Evolutionary conservation across 37 sponge, comb jelly and placozoan species (phyloP).

Genomic region (Mnemiopsis leidyi): DNA sequence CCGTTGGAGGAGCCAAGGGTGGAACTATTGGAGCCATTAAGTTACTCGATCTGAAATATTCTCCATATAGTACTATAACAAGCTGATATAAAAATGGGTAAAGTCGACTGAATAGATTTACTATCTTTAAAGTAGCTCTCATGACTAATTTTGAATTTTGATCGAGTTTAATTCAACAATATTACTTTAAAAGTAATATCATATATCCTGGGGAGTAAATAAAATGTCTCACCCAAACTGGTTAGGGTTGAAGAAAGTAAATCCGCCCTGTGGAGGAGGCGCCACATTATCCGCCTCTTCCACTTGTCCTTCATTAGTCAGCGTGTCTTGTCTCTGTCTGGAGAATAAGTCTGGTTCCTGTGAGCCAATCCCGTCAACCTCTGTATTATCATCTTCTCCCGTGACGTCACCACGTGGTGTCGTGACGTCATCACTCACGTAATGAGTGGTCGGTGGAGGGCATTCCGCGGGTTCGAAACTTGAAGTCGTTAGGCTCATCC

Average conservation of each 20-base stretch:
- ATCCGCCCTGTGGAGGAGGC: not conserved
- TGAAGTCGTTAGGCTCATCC: not conserved
- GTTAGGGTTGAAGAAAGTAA: conserved; percentile 49
- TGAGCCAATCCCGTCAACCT: not conserved
- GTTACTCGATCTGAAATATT: not conserved
- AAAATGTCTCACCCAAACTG: conserved; percentile 28
- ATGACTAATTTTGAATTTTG: too few relatives aligned
- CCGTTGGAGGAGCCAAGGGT: not conserved
- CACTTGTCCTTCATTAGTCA: conserved; percentile 6
- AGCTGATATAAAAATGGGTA: too few relatives aligned
- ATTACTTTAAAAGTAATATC: too few relatives aligned
- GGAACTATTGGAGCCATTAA: not conserved
- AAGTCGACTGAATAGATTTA: too few relatives aligned
- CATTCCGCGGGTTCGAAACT: not conserved
- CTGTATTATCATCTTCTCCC: not conserved
- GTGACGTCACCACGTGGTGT: not conserved
- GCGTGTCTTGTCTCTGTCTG: not conserved
- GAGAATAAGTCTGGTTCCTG: not conserved
- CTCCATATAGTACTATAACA: too few relatives aligned
- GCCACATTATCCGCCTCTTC: not conserved
- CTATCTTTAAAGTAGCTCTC: too few relatives aligned
- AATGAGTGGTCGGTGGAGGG: not conserved
- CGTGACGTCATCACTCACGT: not conserved
- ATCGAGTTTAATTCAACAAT: too few relatives aligned
- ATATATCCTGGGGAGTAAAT: too few relatives aligned